Percentiles rank a stretch among this genome's conserved stretches.
These are phyloP conservation scores for Xenentodon cancila DNA, from an alignment of 2,797 vertebrate genomes.

Conservation along the genomic window DNA sequence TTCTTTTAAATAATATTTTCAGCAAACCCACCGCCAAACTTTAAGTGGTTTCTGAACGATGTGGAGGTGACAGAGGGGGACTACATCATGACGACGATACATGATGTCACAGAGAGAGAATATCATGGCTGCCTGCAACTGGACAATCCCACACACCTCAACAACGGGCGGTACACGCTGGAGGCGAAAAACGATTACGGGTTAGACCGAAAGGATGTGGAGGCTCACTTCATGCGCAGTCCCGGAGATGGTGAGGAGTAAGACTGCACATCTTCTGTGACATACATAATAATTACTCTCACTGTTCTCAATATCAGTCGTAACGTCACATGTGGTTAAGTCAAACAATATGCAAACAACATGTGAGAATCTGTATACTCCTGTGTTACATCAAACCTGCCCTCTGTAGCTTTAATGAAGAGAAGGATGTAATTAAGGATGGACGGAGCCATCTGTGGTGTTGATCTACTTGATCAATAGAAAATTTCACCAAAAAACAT, in stretches of 20 bases:
- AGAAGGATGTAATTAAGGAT: no score
- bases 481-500: no score
- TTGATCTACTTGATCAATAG: no score
- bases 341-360: no score
- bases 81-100: slow-evolving; percentile 92
- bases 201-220: slow-evolving; percentile 83
- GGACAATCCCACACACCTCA: slow-evolving; percentile 94
- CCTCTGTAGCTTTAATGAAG: no score
- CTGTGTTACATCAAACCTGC: no score
- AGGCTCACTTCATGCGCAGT: slow-evolving; percentile 92
- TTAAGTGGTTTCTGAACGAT: slow-evolving; percentile 88
- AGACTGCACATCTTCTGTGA: no score
- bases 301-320: no score
- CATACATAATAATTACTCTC: no score
- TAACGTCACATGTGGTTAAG: no score
- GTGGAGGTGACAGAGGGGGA: slow-evolving; percentile 82
- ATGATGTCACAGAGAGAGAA: slow-evolving; percentile 90
- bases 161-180: slow-evolving; percentile 93
- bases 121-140: slow-evolving; percentile 97
- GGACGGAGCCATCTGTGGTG: no score
- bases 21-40: slow-evolving; percentile 89
- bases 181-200: slow-evolving; percentile 88
- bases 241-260: slow-evolving; percentile 86
- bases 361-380: no score
- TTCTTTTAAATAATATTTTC: slow-evolving; percentile 13